Percentiles rank a stretch among this genome's conserved stretches.
These are phyloP conservation scores for Tricholauxania praeusta DNA, from an alignment of 2,888 invertebrate species.

Conservation along the genomic window DNA sequence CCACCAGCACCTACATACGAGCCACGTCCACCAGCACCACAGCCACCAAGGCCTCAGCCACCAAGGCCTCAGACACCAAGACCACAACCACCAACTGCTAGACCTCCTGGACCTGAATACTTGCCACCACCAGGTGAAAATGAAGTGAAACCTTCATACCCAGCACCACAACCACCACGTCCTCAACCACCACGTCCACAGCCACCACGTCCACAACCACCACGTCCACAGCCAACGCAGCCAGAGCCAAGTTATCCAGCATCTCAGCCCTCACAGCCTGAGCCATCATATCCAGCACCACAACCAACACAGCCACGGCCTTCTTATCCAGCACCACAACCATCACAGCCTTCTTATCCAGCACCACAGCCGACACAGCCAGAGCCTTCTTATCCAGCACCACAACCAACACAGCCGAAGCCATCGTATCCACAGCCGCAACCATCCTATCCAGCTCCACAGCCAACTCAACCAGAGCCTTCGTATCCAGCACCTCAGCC, in stretches of 20 bases:
- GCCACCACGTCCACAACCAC: constrained; percentile 41
- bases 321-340: constrained; percentile 40
- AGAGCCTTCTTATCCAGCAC: constrained; percentile 21
- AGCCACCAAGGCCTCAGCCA: no score
- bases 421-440: constrained; percentile 22
- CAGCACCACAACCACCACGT: constrained; percentile 34
- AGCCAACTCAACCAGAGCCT: constrained; percentile 34
- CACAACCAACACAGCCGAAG: constrained; percentile 27
- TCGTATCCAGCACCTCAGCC: constrained; percentile 19
- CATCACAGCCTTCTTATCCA: constrained; percentile 32
- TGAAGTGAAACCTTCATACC: constrained; percentile 44
- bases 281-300: constrained; percentile 41
- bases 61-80: no score
- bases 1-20: constrained; percentile 35
- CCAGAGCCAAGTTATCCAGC: constrained; percentile 22
- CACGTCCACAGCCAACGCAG: constrained; percentile 44
- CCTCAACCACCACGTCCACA: constrained; percentile 31
- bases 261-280: constrained; percentile 20
- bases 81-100: constrained; percentile 44
- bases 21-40: no score
- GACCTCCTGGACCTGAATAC: constrained; percentile 47
- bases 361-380: constrained; percentile 32
- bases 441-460: constrained; percentile 22
- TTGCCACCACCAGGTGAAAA: constrained; percentile 48
- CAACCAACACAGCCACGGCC: constrained; percentile 40